phyloP scores from a whole-genome alignment of 1,140 invertebrate genomes.

The Drosophila yakuba region DNA sequence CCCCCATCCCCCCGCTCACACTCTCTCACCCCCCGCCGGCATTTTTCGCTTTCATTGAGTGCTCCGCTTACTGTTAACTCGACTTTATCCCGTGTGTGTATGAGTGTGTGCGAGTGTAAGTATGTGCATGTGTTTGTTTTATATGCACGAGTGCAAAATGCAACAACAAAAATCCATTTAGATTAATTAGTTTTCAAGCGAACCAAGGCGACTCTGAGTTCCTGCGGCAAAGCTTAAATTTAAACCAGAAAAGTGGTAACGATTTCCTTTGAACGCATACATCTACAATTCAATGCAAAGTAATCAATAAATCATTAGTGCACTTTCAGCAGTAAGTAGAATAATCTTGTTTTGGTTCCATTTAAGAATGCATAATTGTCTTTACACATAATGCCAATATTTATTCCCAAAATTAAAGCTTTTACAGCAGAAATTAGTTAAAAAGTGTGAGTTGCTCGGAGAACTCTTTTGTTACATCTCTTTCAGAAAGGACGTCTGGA shows the following conservation, averaged over 20 bases:
- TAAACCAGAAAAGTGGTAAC: not conserved
- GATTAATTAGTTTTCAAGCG: slow-evolving; percentile 82
- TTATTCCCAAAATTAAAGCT: no score
- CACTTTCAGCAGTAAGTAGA: no score
- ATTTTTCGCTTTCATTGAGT: slow-evolving; percentile 80
- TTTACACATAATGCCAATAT: not conserved
- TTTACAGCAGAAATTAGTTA: not conserved
- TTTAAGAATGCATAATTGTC: not conserved
- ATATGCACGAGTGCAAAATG: slow-evolving; percentile 59
- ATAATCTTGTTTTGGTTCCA: no score
- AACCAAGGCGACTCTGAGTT: slow-evolving; percentile 33
- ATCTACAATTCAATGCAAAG: no score
- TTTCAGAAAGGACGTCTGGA: slow-evolving; percentile 5
- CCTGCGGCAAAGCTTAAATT: slow-evolving; percentile 15
- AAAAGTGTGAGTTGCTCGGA: not conserved
- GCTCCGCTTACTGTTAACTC: slow-evolving; percentile 75
- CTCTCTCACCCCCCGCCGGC: slow-evolving; percentile 1
- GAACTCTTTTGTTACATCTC: not conserved
- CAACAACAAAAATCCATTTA: slow-evolving; percentile 82
- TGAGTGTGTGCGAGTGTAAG: slow-evolving; percentile 7
- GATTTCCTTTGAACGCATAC: not conserved
- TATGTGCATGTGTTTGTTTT: slow-evolving; percentile 35
- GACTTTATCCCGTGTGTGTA: slow-evolving; percentile 38
- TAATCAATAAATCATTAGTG: no score
- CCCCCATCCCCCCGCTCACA: not conserved